Base-by-base conservation (phyloP, 2,113 vertebrate species). In the Ranitomeya variabilis region DNA sequence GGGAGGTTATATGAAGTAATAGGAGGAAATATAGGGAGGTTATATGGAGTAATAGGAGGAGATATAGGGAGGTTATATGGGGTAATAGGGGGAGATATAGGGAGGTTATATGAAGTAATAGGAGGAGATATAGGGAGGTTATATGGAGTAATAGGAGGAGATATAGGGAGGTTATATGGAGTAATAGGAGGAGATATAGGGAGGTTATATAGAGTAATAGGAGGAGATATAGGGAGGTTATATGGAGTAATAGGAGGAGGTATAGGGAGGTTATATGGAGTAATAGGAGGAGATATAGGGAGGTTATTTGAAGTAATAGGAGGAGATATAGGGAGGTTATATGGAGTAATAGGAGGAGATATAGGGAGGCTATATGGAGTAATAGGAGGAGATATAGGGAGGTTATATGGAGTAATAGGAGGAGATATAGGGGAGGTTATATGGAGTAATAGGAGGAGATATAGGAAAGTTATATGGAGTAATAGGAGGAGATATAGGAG, bases 401-500 rank as follows among this genome's bases (percentile, higher is more conserved):
- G 18, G 15, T 62, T 62, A 62, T 62, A 62, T 62, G 60, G 60
- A 62, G 60, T 62, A 62, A 62, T 19, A 62, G 60, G 16, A 62
- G 60, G 60, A 19, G 60, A 31, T 62, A 62, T 62, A 62, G 26
- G 26, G n/a, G 69, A 31, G 71, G 31, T 37, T 74, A 45, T 45
- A 74, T 45, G 71, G 26, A 74, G 71, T 69, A 69, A 69, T 69
- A 74, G 14, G 16, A 37, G 71, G 71, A 74, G 71, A 45, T 37
- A 45, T 45, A 74, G 15, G 6, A 1, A 9, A 16, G 26, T 16
- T 74, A 74, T 74, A 74, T 74, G 71, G 71, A 74, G 71, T 74
- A 74, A 74, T 74, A 74, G 71, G 71, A 74, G 71, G 71, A 69
- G 71, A 74, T 74, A 74, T 45, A 74, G 31, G 31, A 10, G n/a